Evolutionary conservation across 2,888 invertebrate genomes (phyloP).

Genomic region (Vanessa cardui): DNA sequence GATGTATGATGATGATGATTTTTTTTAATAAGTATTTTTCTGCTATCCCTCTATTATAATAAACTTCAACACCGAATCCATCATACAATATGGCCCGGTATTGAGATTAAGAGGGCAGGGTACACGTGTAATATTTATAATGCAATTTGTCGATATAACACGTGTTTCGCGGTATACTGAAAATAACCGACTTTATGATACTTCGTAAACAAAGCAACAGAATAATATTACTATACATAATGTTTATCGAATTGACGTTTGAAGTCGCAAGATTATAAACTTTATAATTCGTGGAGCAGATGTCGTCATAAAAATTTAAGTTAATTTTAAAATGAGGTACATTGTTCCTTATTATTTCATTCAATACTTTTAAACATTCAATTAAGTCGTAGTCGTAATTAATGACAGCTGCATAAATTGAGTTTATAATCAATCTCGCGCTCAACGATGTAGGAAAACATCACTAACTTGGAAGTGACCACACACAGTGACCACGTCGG

Average conservation of each 20-base stretch:
- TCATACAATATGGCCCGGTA: conserved; percentile 54
- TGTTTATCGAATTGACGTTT: conserved; percentile 9
- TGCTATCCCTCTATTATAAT: conserved; percentile 23
- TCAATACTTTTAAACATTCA: too few relatives aligned
- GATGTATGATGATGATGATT: too few relatives aligned
- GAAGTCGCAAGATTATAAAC: background rate
- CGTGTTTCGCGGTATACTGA: conserved; percentile 27
- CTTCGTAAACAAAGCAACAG: conserved; percentile 17
- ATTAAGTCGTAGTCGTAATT: too few relatives aligned
- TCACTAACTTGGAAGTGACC: too few relatives aligned
- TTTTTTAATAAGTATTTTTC: background rate
- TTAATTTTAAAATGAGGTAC: background rate
- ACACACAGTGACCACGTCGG: too few relatives aligned
- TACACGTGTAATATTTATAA: conserved; percentile 49
- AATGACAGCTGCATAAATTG: background rate
- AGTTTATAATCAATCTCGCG: background rate
- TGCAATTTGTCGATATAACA: conserved; percentile 36
- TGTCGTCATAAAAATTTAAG: background rate
- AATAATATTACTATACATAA: background rate
- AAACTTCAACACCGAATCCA: conserved; percentile 42
- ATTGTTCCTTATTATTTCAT: too few relatives aligned
- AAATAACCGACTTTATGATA: conserved; percentile 27
- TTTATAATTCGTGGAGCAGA: background rate
- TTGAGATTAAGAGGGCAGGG: conserved; percentile 68
- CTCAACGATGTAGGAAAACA: too few relatives aligned